Evolutionary conservation across 2,113 vertebrate genomes (phyloP).

Genomic region (Vicugna pacos): DNA sequence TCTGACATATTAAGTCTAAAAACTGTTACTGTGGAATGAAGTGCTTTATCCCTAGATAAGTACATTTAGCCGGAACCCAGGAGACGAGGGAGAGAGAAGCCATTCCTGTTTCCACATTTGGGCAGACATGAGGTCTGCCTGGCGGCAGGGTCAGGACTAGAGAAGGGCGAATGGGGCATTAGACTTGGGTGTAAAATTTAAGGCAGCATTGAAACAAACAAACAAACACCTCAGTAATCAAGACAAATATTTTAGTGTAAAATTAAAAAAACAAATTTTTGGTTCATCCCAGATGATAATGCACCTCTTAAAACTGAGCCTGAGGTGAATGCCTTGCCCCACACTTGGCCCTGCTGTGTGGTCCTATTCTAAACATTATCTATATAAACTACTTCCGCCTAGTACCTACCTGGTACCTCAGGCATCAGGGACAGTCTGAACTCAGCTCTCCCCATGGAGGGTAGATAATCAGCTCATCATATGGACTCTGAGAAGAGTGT

Average conservation of each 20-base stretch:
- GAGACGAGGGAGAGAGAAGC: background rate
- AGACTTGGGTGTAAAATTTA: background rate
- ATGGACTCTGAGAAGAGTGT: constrained; percentile 9
- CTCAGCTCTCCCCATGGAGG: background rate
- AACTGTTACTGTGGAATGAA: background rate
- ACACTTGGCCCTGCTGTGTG: background rate
- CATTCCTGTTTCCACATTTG: background rate
- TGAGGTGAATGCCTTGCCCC: background rate
- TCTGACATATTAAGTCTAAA: background rate
- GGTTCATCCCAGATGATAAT: background rate
- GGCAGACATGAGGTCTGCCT: background rate
- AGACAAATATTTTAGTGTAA: background rate
- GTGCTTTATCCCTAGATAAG: background rate
- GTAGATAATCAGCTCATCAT: background rate
- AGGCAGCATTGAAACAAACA: background rate
- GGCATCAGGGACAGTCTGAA: background rate
- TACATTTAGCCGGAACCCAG: background rate
- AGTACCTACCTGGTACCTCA: background rate
- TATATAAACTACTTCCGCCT: background rate
- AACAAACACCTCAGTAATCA: background rate
- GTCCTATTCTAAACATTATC: background rate
- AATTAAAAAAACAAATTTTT: background rate
- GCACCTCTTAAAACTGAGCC: background rate
- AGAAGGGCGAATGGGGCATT: background rate
- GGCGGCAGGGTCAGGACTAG: background rate